Percentiles rank a stretch among this genome's conserved stretches.
Conservation (phyloP, 1,140 invertebrate genomes). For the Drosophila repletoides region DNA sequence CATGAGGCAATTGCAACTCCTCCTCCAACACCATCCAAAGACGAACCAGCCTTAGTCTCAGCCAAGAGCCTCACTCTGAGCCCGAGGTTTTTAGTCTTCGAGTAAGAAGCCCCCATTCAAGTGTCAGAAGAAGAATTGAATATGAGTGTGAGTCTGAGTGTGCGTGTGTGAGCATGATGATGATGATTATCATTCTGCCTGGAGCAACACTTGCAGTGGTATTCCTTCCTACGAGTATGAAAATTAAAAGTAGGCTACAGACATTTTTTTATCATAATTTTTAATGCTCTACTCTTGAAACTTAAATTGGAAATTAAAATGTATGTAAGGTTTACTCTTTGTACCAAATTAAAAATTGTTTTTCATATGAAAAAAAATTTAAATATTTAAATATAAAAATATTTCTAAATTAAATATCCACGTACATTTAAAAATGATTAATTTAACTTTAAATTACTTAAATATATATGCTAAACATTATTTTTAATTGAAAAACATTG, state of each 20-base stretch:
- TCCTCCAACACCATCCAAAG: slow-evolving; percentile 21
- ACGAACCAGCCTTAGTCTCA: not conserved
- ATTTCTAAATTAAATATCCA: too few relatives aligned
- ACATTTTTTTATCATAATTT: slow-evolving; percentile 14
- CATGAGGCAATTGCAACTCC: slow-evolving; percentile 58
- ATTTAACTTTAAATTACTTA: too few relatives aligned
- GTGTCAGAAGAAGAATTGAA: slow-evolving; percentile 65
- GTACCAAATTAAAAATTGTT: too few relatives aligned
- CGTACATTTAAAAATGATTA: too few relatives aligned
- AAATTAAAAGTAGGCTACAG: slow-evolving; percentile 44
- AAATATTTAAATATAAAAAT: too few relatives aligned
- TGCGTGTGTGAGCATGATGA: slow-evolving; percentile 31
- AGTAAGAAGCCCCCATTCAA: slow-evolving; percentile 72
- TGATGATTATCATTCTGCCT: slow-evolving; percentile 56
- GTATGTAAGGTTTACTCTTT: too few relatives aligned
- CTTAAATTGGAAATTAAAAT: too few relatives aligned
- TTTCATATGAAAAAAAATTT: too few relatives aligned
- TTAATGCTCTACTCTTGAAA: not conserved
- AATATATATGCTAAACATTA: too few relatives aligned
- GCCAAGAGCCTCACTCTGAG: not conserved
- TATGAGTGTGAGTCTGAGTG: not conserved
- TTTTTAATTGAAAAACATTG: too few relatives aligned
- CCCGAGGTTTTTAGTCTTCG: not conserved
- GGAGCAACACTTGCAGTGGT: slow-evolving; percentile 21
- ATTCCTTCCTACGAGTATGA: slow-evolving; percentile 8